Percentiles rank a stretch among this genome's conserved stretches.
Conservation (phyloP, 2,113 vertebrate species). For the Myrmecophaga tridactyla region DNA sequence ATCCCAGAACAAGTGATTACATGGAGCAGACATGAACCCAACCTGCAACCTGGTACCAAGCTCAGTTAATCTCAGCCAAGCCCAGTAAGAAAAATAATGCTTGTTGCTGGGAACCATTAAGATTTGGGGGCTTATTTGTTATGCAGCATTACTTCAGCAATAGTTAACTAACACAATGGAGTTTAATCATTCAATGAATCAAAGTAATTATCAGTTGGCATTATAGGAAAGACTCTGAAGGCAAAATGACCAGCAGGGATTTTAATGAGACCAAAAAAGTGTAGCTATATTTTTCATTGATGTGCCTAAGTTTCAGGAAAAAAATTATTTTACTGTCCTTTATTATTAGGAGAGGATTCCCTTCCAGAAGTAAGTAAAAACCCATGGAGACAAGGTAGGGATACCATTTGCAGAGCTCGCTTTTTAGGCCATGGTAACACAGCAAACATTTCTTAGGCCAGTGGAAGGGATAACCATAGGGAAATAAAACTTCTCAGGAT, state of each 20-base stretch:
- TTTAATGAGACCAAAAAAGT: not conserved
- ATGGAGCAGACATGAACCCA: not conserved
- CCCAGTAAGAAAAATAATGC: not conserved
- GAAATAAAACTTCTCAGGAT: not conserved
- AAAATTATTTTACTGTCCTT: not conserved
- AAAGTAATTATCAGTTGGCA: not conserved
- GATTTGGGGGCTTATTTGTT: not conserved
- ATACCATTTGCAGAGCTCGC: not conserved
- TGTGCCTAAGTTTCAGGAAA: not conserved
- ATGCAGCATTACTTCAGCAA: not conserved
- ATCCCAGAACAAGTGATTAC: not conserved
- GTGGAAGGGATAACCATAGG: not conserved
- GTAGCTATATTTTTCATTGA: not conserved
- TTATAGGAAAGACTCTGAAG: not conserved
- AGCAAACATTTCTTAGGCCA: not conserved
- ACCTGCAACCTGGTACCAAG: not conserved
- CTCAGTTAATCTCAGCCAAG: not conserved
- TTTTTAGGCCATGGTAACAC: not conserved
- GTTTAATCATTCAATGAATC: not conserved
- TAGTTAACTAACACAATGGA: not conserved
- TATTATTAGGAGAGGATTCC: not conserved
- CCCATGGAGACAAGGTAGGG: not conserved
- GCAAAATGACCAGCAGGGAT: not conserved
- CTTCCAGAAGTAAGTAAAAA: not conserved
- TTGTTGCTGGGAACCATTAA: not conserved